These are phyloP conservation scores for Bos indicus DNA, from an alignment of 2,113 vertebrate genomes.

Conservation along the genomic window DNA sequence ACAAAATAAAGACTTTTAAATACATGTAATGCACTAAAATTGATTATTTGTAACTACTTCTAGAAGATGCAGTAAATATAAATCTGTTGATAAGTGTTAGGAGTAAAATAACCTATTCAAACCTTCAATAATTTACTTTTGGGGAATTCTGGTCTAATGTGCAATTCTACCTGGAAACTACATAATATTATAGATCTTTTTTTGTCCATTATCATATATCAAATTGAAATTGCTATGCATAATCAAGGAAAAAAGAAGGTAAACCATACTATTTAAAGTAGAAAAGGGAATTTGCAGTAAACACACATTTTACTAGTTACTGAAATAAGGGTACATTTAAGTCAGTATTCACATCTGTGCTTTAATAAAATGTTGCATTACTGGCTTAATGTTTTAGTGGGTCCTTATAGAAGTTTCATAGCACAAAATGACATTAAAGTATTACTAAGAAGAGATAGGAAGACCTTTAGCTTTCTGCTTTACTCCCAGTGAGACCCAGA, in stretches of 20 bases:
- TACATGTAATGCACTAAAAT: slow-evolving; percentile 29
- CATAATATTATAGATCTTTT: slow-evolving; percentile 34
- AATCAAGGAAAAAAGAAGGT: slow-evolving; percentile 55
- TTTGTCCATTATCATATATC: slow-evolving; percentile 43
- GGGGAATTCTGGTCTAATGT: slow-evolving; percentile 16
- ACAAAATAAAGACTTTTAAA: slow-evolving; percentile 48
- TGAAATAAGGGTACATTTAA: slow-evolving; percentile 70
- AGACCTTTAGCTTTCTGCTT: slow-evolving; percentile 76
- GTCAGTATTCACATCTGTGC: slow-evolving; percentile 64
- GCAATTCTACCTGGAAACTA: slow-evolving; percentile 43
- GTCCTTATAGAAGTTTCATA: slow-evolving; percentile 70
- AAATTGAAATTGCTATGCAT: slow-evolving; percentile 30
- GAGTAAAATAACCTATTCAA: slow-evolving; percentile 35
- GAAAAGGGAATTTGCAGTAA: slow-evolving; percentile 63
- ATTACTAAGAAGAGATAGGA: slow-evolving; percentile 76
- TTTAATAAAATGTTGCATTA: slow-evolving; percentile 71
- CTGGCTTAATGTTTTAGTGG: slow-evolving; percentile 70
- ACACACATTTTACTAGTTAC: slow-evolving; percentile 48
- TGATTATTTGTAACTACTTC: slow-evolving; percentile 39
- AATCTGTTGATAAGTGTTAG: slow-evolving; percentile 31
- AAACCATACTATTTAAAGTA: slow-evolving; percentile 42
- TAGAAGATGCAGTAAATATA: slow-evolving; percentile 51
- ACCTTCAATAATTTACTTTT: slow-evolving; percentile 52
- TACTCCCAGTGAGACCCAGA: slow-evolving; percentile 66
- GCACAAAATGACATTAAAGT: slow-evolving; percentile 73